A percentile compares a stretch with the other conserved stretches of the same genome.
phyloP scores from a whole-genome alignment of 2,888 invertebrate species.

The Sinelater perroti region DNA sequence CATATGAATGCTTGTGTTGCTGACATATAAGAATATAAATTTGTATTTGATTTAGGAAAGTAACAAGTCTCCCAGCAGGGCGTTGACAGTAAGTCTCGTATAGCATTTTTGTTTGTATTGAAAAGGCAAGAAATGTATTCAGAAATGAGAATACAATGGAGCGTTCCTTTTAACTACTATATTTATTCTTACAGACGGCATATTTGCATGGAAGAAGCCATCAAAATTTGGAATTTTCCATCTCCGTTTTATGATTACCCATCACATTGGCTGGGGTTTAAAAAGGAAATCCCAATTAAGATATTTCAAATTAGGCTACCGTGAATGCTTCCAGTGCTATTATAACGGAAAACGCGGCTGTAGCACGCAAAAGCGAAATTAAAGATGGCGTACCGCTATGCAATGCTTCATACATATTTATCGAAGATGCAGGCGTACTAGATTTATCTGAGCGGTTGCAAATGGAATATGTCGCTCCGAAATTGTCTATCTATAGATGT shows the following conservation, averaged over 20 bases:
- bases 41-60: slow-evolving; percentile 22
- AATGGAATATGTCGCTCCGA: slow-evolving; percentile 55
- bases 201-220: no score
- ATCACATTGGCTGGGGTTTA: neutral
- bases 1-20: slow-evolving; percentile 20
- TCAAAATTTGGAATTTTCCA: no score
- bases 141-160: slow-evolving; percentile 18
- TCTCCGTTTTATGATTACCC: neutral
- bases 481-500: slow-evolving; percentile 53
- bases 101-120: slow-evolving; percentile 19
- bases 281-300: slow-evolving; percentile 4
- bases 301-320: neutral
- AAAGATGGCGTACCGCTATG: slow-evolving; percentile 16
- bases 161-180: no score
- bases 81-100: slow-evolving; percentile 16
- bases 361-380: slow-evolving; percentile 18
- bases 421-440: slow-evolving; percentile 48
- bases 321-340: slow-evolving; percentile 4
- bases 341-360: slow-evolving; percentile 1
- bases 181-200: no score
- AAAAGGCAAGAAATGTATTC: slow-evolving; percentile 15
- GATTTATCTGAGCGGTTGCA: slow-evolving; percentile 52
- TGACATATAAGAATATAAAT: slow-evolving; percentile 26
- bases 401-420: slow-evolving; percentile 58
- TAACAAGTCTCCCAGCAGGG: slow-evolving; percentile 15